Percentiles rank a stretch among this genome's conserved stretches.
These are phyloP conservation scores for Lepus townsendii DNA, from an alignment of 2,797 vertebrate genomes.

Conservation along the genomic window DNA sequence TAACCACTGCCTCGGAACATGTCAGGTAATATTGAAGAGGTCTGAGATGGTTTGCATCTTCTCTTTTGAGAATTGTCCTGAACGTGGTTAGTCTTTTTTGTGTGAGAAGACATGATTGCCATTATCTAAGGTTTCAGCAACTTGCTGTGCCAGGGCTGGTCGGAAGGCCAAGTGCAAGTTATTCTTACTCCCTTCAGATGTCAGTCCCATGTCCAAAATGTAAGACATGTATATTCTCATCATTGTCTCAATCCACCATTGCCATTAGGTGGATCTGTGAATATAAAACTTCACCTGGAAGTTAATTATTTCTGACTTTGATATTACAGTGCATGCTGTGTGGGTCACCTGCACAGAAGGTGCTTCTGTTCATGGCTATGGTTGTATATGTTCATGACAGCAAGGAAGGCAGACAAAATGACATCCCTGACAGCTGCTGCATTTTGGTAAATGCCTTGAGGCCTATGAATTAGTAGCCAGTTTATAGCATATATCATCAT, in stretches of 20 bases:
- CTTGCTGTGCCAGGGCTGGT: accelerated
- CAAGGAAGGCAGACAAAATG: neutral
- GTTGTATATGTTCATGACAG: neutral
- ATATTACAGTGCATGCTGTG: neutral
- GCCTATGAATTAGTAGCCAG: neutral
- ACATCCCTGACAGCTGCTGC: neutral
- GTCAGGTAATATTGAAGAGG: neutral
- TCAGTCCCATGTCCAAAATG: neutral
- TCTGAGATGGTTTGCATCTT: neutral
- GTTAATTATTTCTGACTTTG: neutral
- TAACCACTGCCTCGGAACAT: neutral
- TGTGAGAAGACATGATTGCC: neutral
- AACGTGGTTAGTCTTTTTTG: neutral
- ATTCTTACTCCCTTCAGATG: neutral
- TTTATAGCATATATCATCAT: neutral
- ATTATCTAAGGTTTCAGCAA: neutral
- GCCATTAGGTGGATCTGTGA: neutral
- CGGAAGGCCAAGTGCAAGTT: neutral
- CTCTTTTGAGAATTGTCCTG: neutral
- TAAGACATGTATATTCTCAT: neutral
- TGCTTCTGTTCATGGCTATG: neutral
- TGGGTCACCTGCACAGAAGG: neutral
- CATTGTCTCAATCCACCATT: no score
- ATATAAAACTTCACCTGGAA: neutral
- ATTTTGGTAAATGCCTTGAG: neutral